Evolutionary conservation across 1,140 invertebrate genomes (phyloP).

Genomic region (Pseudomyrmex gracilis): DNA sequence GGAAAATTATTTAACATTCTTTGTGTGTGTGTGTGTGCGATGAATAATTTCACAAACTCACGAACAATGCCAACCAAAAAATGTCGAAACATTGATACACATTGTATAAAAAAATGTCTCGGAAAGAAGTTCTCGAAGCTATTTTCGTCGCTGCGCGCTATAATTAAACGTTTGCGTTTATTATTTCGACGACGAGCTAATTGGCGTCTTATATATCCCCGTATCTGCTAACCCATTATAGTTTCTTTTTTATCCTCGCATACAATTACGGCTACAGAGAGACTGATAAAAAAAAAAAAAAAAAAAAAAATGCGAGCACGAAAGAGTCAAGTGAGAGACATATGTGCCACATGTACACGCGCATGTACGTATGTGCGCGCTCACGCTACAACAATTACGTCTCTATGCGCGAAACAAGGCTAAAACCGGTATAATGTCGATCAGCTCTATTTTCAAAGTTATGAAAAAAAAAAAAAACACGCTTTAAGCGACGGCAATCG

Average conservation of each 20-base stretch:
- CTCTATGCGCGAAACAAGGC: neutral
- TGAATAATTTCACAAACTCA: neutral
- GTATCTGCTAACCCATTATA: neutral
- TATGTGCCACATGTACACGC: neutral
- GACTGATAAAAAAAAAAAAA: constrained; percentile 9
- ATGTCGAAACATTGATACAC: constrained; percentile 5
- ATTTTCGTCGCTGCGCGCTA: constrained; percentile 32
- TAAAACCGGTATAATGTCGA: constrained; percentile 11
- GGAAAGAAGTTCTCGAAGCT: constrained; percentile 2
- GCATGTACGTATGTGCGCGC: neutral
- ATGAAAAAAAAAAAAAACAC: neutral
- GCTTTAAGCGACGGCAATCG: neutral
- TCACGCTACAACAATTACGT: neutral
- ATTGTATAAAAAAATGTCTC: neutral
- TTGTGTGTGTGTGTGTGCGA: too few species aligned
- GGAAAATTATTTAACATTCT: neutral
- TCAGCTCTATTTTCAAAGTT: constrained; percentile 1
- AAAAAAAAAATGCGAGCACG: neutral
- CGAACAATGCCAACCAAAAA: neutral
- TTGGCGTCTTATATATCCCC: constrained; percentile 14
- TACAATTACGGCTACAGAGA: constrained; percentile 6
- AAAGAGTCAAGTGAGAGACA: neutral
- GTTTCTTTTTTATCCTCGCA: constrained; percentile 21
- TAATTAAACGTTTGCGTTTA: constrained; percentile 17
- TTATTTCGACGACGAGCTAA: constrained; percentile 1